A percentile compares a stretch with the other conserved stretches of the same genome.
These are phyloP conservation scores for Meteorus cinctellus DNA, from an alignment of 2,888 invertebrate species.

Conservation along the genomic window DNA sequence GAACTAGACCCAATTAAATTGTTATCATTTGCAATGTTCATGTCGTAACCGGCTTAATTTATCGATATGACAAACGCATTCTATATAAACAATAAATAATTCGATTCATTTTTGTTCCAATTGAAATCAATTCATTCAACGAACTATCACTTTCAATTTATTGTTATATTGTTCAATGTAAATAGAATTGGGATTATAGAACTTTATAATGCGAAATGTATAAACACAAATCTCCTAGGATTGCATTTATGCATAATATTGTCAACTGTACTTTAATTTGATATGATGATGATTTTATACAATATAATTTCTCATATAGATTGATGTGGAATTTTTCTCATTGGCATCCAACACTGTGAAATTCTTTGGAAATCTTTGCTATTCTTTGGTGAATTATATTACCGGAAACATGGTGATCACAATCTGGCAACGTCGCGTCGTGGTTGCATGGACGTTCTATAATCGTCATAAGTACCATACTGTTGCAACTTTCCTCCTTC, in stretches of 20 bases:
- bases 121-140: not conserved
- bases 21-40: not conserved
- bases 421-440: slow-evolving; percentile 40
- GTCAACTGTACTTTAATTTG: not conserved
- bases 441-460: slow-evolving; percentile 31
- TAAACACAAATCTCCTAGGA: not conserved
- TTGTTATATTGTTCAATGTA: not conserved
- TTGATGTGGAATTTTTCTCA: not conserved
- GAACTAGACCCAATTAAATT: slow-evolving; percentile 40
- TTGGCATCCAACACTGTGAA: not conserved
- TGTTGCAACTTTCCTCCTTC: slow-evolving; percentile 6
- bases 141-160: not conserved
- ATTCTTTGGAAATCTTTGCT: not conserved
- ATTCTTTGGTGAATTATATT: slow-evolving; percentile 7
- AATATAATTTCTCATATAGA: not conserved
- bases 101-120: not conserved
- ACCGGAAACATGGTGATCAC: slow-evolving; percentile 22
- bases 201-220: not conserved
- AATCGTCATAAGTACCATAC: slow-evolving; percentile 24
- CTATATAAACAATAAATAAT: not conserved
- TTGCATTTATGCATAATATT: not conserved
- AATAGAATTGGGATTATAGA: not conserved
- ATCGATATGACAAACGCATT: not conserved
- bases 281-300: not conserved
- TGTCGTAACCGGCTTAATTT: not conserved